phyloP scores from a whole-genome alignment of 2,888 invertebrate genomes.

The Ophion costatus region DNA sequence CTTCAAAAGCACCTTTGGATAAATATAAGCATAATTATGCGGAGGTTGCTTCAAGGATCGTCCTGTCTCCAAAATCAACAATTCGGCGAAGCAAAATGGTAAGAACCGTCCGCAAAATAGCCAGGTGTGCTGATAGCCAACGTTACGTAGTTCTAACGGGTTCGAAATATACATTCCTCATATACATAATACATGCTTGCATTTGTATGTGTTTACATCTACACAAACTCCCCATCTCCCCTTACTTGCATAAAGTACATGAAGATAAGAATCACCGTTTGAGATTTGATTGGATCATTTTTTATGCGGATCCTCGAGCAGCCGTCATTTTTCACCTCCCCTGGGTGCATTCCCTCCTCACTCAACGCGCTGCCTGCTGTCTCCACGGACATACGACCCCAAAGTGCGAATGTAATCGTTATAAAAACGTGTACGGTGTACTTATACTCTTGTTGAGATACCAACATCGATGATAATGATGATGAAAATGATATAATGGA shows the following conservation, averaged over 20 bases:
- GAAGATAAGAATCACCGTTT: conserved; percentile 33
- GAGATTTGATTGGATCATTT: conserved; percentile 42
- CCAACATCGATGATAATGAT: conserved; percentile 49
- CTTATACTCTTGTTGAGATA: conserved; percentile 14
- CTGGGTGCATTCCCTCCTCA: conserved; percentile 39
- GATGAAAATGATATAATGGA: conserved; percentile 55
- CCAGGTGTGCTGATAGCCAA: too few species aligned
- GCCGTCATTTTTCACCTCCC: conserved; percentile 59
- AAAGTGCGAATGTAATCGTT: conserved; percentile 71
- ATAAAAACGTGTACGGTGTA: neutral
- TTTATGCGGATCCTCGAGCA: conserved; percentile 30
- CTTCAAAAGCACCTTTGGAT: neutral
- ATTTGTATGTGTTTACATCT: too few species aligned
- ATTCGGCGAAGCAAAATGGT: too few species aligned
- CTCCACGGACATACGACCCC: neutral
- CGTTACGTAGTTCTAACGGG: too few species aligned
- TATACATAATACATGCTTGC: too few species aligned
- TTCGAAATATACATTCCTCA: too few species aligned
- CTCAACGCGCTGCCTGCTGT: conserved; percentile 44
- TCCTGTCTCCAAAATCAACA: too few species aligned
- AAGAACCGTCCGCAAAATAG: too few species aligned
- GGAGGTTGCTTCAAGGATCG: neutral
- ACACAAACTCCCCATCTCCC: too few species aligned
- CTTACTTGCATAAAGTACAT: neutral
- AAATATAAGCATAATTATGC: neutral